Evolutionary conservation across 2,888 invertebrate genomes (phyloP), one percentile per base, ranked within the genome.

Genomic region (Spodoptera exigua): DNA sequence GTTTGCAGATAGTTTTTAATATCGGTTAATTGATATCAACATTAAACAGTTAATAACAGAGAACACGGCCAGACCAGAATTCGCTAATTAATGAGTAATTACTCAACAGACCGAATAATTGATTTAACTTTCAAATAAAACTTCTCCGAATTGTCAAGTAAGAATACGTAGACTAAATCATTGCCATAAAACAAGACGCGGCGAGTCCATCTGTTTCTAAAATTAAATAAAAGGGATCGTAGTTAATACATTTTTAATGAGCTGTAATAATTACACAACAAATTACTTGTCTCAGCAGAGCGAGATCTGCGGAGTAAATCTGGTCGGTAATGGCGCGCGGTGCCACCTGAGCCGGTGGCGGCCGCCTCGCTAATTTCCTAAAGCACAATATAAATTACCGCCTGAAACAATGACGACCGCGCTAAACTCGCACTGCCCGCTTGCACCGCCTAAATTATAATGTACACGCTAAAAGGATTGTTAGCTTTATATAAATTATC

Each of bases 371-470:
- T 92, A 90, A 92, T 92, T 91, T 89, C 83, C 83, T 85, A 83
- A 87, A 91, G 87, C 88, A 88, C 87, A 86, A 87, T 89, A 91
- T 91, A 90, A 91, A 92, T 91, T 90, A 92, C 88, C 78, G 79
- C 70, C 80, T 74, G 82, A 84, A 92, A 92, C 91, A 92, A 91
- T 89, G 89, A 89, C 85, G 86, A 70, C 71, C 77, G 73, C 71
- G 69, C 76, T 75, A 77, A 81, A 78, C 79, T 72, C 78, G 64
- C 75, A 61, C 79, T 69, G 75, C 70, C 65, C 70, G 73, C 76
- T 66, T 80, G 74, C 79, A 67, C 73, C 58, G 69, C 69, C 82
- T 80, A 84, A 87, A 88, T 86, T 83, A 84, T 84, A 82, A 83
- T 82, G 82, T 83, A 79, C 80, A 74, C 77, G 77, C 79, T 86